These are phyloP conservation scores for Macropodus opercularis DNA, from an alignment of 2,797 vertebrate species.

Conservation along the genomic window DNA sequence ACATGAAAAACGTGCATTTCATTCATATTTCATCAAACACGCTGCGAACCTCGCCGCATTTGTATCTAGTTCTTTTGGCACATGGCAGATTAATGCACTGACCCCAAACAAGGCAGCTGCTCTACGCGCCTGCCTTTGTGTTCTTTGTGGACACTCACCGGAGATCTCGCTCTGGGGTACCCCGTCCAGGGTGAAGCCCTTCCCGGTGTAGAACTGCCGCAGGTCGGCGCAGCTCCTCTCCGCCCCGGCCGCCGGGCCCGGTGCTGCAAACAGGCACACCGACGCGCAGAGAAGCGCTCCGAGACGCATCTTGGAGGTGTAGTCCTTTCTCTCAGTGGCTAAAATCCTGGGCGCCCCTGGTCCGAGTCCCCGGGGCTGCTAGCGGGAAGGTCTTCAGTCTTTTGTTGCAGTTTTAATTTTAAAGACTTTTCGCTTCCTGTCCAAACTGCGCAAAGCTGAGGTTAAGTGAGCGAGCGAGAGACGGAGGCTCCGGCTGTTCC, in stretches of 20 bases:
- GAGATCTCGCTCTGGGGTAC: constrained; percentile 94
- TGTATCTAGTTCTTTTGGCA: too few relatives aligned
- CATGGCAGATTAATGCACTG: too few relatives aligned
- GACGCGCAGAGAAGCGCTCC: constrained; percentile 53
- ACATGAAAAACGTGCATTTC: too few relatives aligned
- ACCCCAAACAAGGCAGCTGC: not conserved
- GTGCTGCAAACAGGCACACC: constrained; percentile 63
- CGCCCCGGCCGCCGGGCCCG: constrained; percentile 66
- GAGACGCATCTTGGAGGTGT: constrained; percentile 79
- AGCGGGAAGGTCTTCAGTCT: not conserved
- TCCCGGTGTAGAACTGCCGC: constrained; percentile 92
- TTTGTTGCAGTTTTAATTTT: not conserved
- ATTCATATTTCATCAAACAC: too few relatives aligned
- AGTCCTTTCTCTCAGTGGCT: constrained; percentile 11
- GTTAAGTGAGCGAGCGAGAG: not conserved
- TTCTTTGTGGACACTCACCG: constrained; percentile 81
- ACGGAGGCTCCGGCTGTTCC: constrained; percentile 26
- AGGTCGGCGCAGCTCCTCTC: constrained; percentile 89
- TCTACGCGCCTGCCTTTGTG: not conserved
- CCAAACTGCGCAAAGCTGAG: constrained; percentile 38
- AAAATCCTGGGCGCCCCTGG: constrained; percentile 18
- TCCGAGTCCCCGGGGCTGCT: not conserved
- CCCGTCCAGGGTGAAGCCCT: constrained; percentile 90
- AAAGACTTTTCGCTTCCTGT: constrained; percentile 22
- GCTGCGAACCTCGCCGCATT: too few relatives aligned